Percentiles rank a stretch among this genome's conserved stretches.
phyloP scores from a whole-genome alignment of 2,113 vertebrate species.

The Apodemus sylvaticus region DNA sequence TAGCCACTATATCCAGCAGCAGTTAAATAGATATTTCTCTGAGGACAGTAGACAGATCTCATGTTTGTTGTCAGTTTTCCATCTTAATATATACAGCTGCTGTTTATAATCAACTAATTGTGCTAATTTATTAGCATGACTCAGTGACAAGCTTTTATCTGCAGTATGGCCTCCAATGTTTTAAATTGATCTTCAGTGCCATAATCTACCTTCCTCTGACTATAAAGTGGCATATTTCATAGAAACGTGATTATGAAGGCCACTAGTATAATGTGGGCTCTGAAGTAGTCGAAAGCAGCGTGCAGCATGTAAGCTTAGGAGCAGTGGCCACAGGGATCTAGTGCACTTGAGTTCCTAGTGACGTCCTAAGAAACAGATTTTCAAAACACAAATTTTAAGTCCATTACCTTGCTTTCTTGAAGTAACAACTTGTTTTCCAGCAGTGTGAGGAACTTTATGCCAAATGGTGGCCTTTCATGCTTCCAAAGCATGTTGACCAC shows the following conservation, averaged over 20 bases:
- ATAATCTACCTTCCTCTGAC: background rate
- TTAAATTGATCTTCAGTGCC: background rate
- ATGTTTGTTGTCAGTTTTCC: background rate
- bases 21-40: background rate
- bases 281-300: background rate
- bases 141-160: conserved; percentile 9
- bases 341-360: background rate
- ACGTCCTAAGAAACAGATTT: background rate
- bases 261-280: background rate
- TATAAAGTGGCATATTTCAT: background rate
- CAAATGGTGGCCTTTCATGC: background rate
- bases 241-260: background rate
- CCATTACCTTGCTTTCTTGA: background rate
- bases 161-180: background rate
- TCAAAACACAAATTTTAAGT: background rate
- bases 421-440: background rate
- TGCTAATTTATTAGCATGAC: conserved; percentile 15
- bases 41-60: background rate
- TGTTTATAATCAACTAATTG: background rate
- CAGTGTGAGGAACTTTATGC: background rate
- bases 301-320: background rate
- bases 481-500: conserved; percentile 5
- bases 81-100: background rate
- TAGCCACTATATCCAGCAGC: background rate
- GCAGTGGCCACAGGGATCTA: background rate